phyloP scores from a whole-genome alignment of 2,888 invertebrate genomes.

The Psylliodes chrysocephalus region DNA sequence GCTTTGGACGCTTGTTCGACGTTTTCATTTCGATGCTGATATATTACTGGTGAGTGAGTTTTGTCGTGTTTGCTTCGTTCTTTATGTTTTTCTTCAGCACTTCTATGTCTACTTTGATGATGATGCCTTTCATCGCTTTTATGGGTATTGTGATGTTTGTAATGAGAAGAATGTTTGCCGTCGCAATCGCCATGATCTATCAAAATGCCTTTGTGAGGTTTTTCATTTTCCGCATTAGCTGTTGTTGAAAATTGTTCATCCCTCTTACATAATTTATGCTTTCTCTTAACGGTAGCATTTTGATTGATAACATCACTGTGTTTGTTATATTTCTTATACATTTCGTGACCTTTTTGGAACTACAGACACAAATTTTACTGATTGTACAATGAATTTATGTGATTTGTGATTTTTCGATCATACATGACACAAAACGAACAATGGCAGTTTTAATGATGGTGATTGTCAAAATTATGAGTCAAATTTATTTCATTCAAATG shows the following conservation, averaged over 20 bases:
- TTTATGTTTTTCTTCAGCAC: slow-evolving; percentile 3
- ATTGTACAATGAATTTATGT: not conserved
- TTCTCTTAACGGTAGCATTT: not conserved
- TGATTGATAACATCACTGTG: not conserved
- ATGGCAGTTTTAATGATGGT: not conserved
- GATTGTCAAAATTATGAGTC: not conserved
- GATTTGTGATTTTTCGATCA: not conserved
- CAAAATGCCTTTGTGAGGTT: not conserved
- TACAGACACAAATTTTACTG: not conserved
- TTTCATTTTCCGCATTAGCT: not conserved
- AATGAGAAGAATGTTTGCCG: not conserved
- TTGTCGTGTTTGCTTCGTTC: slow-evolving; percentile 13
- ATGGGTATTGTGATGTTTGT: not conserved
- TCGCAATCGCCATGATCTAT: not conserved
- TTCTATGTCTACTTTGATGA: slow-evolving; percentile 7
- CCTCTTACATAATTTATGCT: not conserved
- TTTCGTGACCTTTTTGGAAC: slow-evolving; percentile 9
- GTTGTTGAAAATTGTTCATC: not conserved
- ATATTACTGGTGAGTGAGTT: too few species aligned
- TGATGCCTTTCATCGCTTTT: slow-evolving; percentile 1
- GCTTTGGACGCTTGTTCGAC: too few species aligned
- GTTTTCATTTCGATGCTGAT: not conserved
- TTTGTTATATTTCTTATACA: slow-evolving; percentile 28
- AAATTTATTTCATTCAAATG: slow-evolving; percentile 10
- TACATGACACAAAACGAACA: slow-evolving; percentile 8